phyloP scores from a whole-genome alignment of 2,797 vertebrate genomes.

The Chiloscyllium punctatum region DNA sequence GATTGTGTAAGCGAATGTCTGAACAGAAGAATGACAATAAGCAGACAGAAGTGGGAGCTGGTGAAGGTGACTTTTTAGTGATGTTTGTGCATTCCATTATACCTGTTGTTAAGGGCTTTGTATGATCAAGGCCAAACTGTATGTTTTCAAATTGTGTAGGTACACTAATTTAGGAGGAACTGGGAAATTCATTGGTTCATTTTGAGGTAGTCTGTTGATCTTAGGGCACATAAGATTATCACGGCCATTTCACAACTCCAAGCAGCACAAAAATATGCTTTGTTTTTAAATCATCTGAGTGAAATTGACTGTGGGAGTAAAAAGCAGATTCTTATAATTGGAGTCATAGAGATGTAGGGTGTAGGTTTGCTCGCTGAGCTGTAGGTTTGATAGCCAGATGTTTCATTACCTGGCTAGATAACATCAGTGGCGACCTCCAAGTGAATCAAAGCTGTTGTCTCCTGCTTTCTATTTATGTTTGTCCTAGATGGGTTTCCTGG shows the following conservation, averaged over 20 bases:
- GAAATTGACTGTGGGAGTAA: neutral
- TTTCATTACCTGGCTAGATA: no score
- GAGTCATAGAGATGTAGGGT: no score
- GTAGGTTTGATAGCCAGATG: no score
- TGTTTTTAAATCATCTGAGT: neutral
- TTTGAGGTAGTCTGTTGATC: neutral
- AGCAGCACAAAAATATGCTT: neutral
- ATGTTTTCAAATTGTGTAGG: neutral
- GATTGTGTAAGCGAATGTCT: neutral
- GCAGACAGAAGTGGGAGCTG: neutral
- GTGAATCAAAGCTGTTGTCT: no score
- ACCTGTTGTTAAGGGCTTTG: neutral
- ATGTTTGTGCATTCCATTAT: neutral
- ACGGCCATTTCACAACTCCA: neutral
- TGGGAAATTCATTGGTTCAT: neutral
- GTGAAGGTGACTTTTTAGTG: neutral
- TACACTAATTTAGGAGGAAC: neutral
- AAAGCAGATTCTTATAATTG: neutral
- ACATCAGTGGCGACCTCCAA: no score
- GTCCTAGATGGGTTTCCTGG: no score
- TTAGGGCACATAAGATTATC: neutral
- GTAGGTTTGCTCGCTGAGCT: no score
- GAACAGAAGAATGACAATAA: neutral
- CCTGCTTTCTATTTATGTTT: no score
- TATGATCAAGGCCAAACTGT: neutral